Evolutionary conservation across 2,888 invertebrate species (phyloP), one percentile per base, ranked within the genome.

Genomic region (Venustoraphidia nigricollis): DNA sequence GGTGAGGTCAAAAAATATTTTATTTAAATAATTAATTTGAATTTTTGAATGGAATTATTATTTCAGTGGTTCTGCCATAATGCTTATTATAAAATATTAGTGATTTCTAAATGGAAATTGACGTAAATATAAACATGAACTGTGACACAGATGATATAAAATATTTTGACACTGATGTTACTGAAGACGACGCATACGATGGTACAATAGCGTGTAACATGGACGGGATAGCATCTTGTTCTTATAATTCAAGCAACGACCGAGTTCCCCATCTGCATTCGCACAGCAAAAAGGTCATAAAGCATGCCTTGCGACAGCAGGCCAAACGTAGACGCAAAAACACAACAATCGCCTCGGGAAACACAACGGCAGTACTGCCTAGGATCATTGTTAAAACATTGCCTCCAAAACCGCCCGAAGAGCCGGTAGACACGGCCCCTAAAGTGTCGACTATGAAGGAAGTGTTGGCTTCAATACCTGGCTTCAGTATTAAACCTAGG

Each of bases 401-500:
- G 61, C 81, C 84, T 54, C 80, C 83, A 36, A 78, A 78, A 45
- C 73, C 76, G 34, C 70, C 71, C 3, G 66, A 70, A 34, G 70
- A 71, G 53, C 68, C 60, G 40, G 63, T 70, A 50, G 71, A 17
- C 66, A 56, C 60, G n/a, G 56, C 58, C 41, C 60, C 61, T 52
- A 62, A 60, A 66, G 80, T 82, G n/a, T 80, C 83, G 34, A 90
- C 90, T 34, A 90, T 91, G 90, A 76, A 85, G 48, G 90, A 91
- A 66, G 86, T 89, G 8, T 66, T 91, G 54, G 87, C 89, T 34
- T 89, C 90, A 51, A 86, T 91, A 61, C 90, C 90, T 45, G 90
- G 90, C n/a, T 90, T 90, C 63, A 83, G 81, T 65, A 72, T 86
- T 48, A 87, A 88, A 60, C 84, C 83, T 46, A 68, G 85, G 50